Conservation (phyloP, 2,113 vertebrate genomes). For the Pomatostomus ruficeps region DNA sequence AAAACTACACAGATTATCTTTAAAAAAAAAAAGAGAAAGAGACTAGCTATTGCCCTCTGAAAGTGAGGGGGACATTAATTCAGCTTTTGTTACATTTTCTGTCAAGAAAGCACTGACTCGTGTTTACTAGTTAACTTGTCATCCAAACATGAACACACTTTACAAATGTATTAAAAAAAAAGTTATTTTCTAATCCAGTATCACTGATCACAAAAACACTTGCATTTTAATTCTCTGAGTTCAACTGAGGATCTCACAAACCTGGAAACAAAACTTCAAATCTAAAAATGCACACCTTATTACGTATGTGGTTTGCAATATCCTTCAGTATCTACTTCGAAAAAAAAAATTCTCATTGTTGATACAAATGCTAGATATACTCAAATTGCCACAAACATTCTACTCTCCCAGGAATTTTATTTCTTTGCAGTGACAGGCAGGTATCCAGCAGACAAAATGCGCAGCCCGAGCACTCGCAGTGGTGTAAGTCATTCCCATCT, state of each 20-base stretch:
- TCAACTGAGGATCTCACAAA: background rate
- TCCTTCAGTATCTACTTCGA: background rate
- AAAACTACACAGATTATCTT: background rate
- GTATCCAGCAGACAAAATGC: rapidly evolving
- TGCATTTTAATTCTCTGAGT: background rate
- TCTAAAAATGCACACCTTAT: background rate
- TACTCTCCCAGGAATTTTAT: background rate
- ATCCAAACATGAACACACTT: background rate
- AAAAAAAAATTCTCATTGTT: background rate
- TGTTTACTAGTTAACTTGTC: background rate
- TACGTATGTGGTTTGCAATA: rapidly evolving
- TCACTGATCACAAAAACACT: background rate
- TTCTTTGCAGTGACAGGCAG: background rate
- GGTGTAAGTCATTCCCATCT: rapidly evolving
- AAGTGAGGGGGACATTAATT: background rate
- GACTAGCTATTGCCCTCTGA: background rate
- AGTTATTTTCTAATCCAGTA: background rate
- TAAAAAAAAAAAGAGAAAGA: background rate
- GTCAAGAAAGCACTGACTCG: background rate
- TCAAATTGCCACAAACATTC: background rate
- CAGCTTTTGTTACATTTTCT: background rate
- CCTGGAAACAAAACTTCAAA: background rate
- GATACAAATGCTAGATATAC: background rate
- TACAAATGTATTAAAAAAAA: background rate
- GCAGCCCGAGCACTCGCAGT: background rate